These are phyloP conservation scores for Zaprionus nigranus DNA, from an alignment of 1,140 invertebrate species.

Conservation along the genomic window DNA sequence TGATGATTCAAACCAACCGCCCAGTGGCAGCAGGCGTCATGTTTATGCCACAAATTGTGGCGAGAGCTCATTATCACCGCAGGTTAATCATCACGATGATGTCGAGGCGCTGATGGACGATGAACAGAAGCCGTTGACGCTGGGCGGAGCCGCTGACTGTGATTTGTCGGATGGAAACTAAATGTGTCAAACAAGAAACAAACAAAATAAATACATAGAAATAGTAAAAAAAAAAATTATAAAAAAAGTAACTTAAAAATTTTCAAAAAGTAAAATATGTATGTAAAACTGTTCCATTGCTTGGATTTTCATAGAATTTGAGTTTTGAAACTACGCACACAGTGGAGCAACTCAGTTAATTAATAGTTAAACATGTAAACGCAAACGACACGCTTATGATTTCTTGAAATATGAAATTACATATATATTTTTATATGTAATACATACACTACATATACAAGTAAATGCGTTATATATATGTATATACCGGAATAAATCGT, in stretches of 20 bases:
- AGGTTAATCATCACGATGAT: conserved; percentile 77
- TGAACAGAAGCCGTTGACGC: conserved; percentile 59
- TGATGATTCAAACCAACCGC: conserved; percentile 78
- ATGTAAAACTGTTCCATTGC: conserved; percentile 12
- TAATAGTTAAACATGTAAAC: conserved; percentile 53
- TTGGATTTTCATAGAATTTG: conserved; percentile 1
- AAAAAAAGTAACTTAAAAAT: conserved; percentile 18
- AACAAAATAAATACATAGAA: conserved; percentile 23
- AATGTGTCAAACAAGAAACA: conserved; percentile 65
- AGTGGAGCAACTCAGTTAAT: neutral
- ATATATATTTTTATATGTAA: conserved; percentile 48
- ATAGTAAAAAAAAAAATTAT: conserved; percentile 35
- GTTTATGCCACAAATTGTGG: conserved; percentile 83
- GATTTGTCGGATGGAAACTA: conserved; percentile 70
- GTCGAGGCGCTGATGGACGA: conserved; percentile 74
- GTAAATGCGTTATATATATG: conserved; percentile 44
- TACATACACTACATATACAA: conserved; percentile 40
- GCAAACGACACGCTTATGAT: conserved; percentile 81
- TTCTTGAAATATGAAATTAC: conserved; percentile 50
- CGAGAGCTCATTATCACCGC: conserved; percentile 78
- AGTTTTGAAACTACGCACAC: neutral
- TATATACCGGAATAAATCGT: conserved; percentile 26
- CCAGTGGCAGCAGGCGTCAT: conserved; percentile 66
- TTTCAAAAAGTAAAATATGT: conserved; percentile 10
- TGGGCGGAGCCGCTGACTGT: conserved; percentile 59